Conservation (phyloP, 2,113 vertebrate genomes). For the Megaptera novaeangliae region DNA sequence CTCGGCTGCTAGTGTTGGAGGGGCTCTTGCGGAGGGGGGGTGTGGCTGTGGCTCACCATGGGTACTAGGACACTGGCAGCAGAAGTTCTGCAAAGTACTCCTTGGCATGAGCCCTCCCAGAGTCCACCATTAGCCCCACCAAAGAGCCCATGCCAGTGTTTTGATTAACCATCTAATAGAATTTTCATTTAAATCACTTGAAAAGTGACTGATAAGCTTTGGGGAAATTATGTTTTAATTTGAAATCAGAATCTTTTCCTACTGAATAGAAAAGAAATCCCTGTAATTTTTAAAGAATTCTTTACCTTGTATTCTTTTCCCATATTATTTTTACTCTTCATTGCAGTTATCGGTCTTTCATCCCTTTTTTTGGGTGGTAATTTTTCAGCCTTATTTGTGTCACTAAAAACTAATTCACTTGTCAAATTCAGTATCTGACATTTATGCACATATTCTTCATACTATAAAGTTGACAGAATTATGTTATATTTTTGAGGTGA, state of each 20-base stretch:
- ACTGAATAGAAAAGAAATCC: neutral
- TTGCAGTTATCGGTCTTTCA: neutral
- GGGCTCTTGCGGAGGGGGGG: no score
- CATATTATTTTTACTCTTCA: neutral
- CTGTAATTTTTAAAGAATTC: neutral
- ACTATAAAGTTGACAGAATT: neutral
- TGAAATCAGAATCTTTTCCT: neutral
- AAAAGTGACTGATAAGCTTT: neutral
- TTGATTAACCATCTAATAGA: neutral
- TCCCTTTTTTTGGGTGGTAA: neutral
- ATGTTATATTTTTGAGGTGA: neutral
- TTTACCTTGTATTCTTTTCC: neutral
- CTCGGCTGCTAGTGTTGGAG: no score
- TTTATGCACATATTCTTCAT: neutral
- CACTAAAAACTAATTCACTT: neutral
- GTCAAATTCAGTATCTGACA: neutral
- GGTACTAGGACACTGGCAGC: no score
- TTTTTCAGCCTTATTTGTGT: neutral
- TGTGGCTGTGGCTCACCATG: no score
- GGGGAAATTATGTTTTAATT: slow-evolving; percentile 15
- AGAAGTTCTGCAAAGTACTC: no score
- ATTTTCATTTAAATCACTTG: neutral
- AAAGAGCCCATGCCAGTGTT: neutral
- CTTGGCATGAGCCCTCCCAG: no score
- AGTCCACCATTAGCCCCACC: no score